Percentiles rank a stretch among this genome's conserved stretches.
Conservation (phyloP, 2,888 invertebrate species). For the Hirtodrosophila duncani region DNA sequence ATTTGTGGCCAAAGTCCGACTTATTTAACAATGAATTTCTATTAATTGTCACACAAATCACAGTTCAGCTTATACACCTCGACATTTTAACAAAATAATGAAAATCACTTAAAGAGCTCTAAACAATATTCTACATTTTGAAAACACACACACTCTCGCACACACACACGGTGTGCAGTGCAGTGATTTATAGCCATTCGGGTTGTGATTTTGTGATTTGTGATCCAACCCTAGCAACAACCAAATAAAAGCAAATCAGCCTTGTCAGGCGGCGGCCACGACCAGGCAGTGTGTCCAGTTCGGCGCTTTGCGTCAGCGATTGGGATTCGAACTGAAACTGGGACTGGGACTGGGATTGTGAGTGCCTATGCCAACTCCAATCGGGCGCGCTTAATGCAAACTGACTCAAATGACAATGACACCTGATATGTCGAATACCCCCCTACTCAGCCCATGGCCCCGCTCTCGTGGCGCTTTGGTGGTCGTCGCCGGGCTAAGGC, state of each 20-base stretch:
- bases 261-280: conserved; percentile 27
- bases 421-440: conserved; percentile 72
- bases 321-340: background rate
- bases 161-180: too few relatives aligned
- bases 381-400: conserved; percentile 71
- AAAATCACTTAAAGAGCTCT: too few relatives aligned
- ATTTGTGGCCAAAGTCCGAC: too few relatives aligned
- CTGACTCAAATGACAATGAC: conserved; percentile 77
- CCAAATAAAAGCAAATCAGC: conserved; percentile 16
- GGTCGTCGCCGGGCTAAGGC: conserved; percentile 51
- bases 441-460: conserved; percentile 11
- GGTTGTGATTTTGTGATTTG: too few relatives aligned
- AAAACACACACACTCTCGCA: too few relatives aligned
- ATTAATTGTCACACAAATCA: too few relatives aligned
- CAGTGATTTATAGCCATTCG: too few relatives aligned
- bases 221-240: conserved; percentile 18
- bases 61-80: too few relatives aligned
- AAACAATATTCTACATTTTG: too few relatives aligned
- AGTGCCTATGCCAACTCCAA: conserved; percentile 65
- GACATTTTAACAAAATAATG: too few relatives aligned
- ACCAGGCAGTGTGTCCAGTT: conserved; percentile 3
- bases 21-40: too few relatives aligned
- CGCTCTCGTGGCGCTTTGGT: conserved; percentile 49
- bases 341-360: conserved; percentile 2
- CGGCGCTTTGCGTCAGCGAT: background rate